A percentile compares a stretch with the other conserved stretches of the same genome.
Conservation (phyloP, 92 coral and sea anemone species). For the Diadumene lineata region DNA sequence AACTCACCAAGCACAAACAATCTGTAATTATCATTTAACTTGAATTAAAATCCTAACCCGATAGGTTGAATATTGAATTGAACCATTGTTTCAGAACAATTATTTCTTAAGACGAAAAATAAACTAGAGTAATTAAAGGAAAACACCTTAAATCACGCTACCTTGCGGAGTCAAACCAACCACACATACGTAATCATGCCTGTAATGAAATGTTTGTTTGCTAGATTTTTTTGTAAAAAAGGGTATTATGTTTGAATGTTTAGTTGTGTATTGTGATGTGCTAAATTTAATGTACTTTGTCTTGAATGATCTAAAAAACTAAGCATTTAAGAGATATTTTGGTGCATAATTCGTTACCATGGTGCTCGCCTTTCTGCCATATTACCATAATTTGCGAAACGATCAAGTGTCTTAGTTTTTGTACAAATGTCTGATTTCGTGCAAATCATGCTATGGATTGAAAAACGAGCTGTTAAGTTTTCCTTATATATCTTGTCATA, state of each 20-base stretch:
- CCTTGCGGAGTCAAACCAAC: too few species aligned
- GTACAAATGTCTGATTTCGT: background rate
- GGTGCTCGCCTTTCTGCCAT: background rate
- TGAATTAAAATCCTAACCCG: background rate
- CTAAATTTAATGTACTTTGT: background rate
- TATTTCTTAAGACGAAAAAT: background rate
- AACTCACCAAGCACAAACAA: background rate
- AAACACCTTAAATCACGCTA: background rate
- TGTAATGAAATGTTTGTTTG: background rate
- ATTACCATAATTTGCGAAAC: slow-evolving; percentile 10
- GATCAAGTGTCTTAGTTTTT: slow-evolving; percentile 1
- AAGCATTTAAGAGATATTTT: background rate
- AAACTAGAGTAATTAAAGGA: slow-evolving; percentile 1
- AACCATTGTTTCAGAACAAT: slow-evolving; percentile 5
- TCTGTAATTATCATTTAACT: background rate
- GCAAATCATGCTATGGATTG: background rate
- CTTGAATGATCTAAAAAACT: background rate
- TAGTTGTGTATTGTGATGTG: too few species aligned
- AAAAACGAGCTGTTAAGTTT: slow-evolving; percentile 2
- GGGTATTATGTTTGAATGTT: too few species aligned
- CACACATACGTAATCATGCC: too few species aligned
- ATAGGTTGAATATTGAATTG: background rate
- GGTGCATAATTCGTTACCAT: background rate
- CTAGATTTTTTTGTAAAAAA: background rate
- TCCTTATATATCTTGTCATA: background rate